These are phyloP conservation scores for Thysanoteuthis rhombus DNA, from an alignment of 2,888 invertebrate species.

Conservation along the genomic window DNA sequence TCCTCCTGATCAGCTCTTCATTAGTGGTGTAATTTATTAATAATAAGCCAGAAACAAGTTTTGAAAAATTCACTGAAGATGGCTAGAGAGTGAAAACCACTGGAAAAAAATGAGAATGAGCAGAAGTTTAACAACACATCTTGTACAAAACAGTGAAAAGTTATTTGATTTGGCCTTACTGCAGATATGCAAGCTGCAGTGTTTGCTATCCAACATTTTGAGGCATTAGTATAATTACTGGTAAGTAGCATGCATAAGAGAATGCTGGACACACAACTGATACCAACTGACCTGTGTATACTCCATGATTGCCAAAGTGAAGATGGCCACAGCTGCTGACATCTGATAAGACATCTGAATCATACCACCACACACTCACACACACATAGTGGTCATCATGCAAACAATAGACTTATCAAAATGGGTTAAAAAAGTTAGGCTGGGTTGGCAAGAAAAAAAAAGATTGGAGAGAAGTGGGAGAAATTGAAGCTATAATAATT, in stretches of 20 bases:
- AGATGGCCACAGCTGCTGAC: neutral
- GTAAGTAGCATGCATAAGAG: neutral
- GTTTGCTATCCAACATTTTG: constrained; percentile 12
- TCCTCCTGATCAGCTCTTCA: too few relatives aligned
- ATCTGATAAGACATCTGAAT: neutral
- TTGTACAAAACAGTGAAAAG: neutral
- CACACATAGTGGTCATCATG: neutral
- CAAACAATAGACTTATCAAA: constrained; percentile 12
- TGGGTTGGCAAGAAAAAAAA: neutral
- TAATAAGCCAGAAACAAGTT: too few relatives aligned
- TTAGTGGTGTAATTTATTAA: too few relatives aligned
- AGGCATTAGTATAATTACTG: constrained; percentile 12
- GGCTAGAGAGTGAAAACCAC: too few relatives aligned
- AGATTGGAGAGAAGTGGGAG: neutral
- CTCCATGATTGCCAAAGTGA: neutral
- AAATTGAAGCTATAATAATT: neutral
- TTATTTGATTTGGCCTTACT: neutral
- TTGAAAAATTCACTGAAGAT: too few relatives aligned
- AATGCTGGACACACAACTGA: constrained; percentile 12
- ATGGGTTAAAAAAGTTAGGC: constrained; percentile 12
- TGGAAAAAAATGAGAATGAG: too few relatives aligned
- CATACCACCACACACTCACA: neutral
- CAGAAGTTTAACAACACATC: too few relatives aligned
- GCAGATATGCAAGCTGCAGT: neutral
- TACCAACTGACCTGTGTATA: constrained; percentile 12